Conservation (phyloP, 2,888 invertebrate genomes). For the Oxycera nigricornis region DNA sequence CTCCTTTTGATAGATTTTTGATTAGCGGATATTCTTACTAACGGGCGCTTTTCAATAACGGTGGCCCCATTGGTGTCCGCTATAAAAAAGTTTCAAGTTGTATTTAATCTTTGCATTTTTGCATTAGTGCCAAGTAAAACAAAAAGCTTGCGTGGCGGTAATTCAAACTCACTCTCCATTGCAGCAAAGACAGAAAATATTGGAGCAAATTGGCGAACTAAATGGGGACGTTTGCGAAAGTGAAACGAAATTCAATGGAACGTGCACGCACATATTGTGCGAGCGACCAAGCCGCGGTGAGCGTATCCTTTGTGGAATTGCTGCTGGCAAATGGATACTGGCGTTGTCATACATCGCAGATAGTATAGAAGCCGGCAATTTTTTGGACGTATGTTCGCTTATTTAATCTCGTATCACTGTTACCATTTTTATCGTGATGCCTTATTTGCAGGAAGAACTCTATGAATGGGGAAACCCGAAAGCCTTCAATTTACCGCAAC, state of each 20-base stretch:
- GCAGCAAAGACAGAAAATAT: slow-evolving; percentile 17
- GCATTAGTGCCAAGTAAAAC: no score
- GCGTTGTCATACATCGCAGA: slow-evolving; percentile 78
- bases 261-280: slow-evolving; percentile 79
- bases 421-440: slow-evolving; percentile 6
- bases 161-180: no score
- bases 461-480: slow-evolving; percentile 86
- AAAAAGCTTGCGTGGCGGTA: no score
- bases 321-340: slow-evolving; percentile 90
- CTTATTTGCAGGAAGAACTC: slow-evolving; percentile 71
- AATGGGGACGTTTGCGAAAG: slow-evolving; percentile 54
- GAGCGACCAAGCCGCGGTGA: slow-evolving; percentile 80
- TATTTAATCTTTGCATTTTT: no score
- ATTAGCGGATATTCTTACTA: no score
- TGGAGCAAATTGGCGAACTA: slow-evolving; percentile 43
- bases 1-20: no score
- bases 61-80: neutral
- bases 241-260: slow-evolving; percentile 65
- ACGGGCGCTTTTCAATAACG: no score
- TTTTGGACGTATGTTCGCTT: slow-evolving; percentile 66
- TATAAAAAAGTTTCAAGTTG: neutral
- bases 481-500: slow-evolving; percentile 62
- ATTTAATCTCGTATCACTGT: neutral
- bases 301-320: slow-evolving; percentile 85
- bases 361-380: slow-evolving; percentile 67